These are phyloP conservation scores for Tachyglossus aculeatus DNA, from an alignment of 2,797 vertebrate species.

Conservation along the genomic window DNA sequence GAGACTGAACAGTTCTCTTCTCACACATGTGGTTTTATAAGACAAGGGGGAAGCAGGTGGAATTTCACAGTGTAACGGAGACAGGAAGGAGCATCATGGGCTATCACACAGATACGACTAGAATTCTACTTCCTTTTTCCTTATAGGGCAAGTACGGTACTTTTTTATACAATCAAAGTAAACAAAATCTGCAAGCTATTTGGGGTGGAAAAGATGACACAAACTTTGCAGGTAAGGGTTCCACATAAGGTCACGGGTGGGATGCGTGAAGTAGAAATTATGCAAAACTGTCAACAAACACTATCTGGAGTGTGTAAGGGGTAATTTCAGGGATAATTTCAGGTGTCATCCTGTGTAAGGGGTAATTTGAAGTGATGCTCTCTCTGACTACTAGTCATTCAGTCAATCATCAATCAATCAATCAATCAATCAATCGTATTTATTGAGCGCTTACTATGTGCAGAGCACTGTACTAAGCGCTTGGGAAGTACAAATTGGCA, in stretches of 20 bases:
- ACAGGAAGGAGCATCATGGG: slow-evolving; percentile 89
- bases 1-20: slow-evolving; percentile 30
- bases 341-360: neutral
- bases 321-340: neutral
- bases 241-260: slow-evolving; percentile 65
- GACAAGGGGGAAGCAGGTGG: slow-evolving; percentile 74
- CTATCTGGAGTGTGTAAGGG: slow-evolving; percentile 35
- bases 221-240: slow-evolving; percentile 45
- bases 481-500: no score
- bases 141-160: slow-evolving; percentile 61
- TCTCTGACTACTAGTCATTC: neutral
- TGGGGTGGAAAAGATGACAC: slow-evolving; percentile 73
- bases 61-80: slow-evolving; percentile 80
- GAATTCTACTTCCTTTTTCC: slow-evolving; percentile 77
- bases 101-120: slow-evolving; percentile 55
- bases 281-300: slow-evolving; percentile 38
- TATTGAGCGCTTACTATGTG: neutral
- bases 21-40: slow-evolving; percentile 73
- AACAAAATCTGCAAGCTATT: slow-evolving; percentile 37
- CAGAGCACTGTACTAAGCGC: fast-evolving
- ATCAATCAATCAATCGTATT: neutral
- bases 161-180: slow-evolving; percentile 20
- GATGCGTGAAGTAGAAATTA: slow-evolving; percentile 48
- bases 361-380: neutral
- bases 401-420: neutral